Base-by-base conservation (phyloP, 1,140 invertebrate species). In the Nomia melanderi region DNA sequence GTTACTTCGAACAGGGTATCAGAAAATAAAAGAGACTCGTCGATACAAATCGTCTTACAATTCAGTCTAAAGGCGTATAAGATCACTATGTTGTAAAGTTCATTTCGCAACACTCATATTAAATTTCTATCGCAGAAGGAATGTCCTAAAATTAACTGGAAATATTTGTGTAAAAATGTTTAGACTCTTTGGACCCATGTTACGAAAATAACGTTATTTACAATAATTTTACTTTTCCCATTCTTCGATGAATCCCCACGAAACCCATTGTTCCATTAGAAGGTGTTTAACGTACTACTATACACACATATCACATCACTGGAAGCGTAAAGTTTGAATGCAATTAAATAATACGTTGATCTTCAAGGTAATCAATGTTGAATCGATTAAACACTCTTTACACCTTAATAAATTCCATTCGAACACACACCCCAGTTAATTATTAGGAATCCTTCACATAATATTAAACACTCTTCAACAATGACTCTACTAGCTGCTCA, bases 61-160 rank as follows among this genome's bases (percentile, higher is more conserved):
- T 81, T 84, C 78, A 84, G 79, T 81, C 74, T 84, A 81, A 78
- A 82, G 66, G 56, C 57, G 14, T 41, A 50, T 62, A 41, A 33
- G 41, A 63, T 69, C 29, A 69, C 41, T 69, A 39, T 27, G 14
- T 50, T 31, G 14, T 47, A 75, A 47, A 63, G 67, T 67, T 69
- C 73, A 69, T 41, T 41, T 74, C 50, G 11, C 39, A 66, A 65
- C 71, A 41, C 25, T 41, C 62, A 56, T 56, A 53, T 53, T n/a
- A 56, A 56, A 74, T 27, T 41, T 74, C 25, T 4, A 69, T 39
- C 33, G 20, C 36, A 5, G 6, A 36, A 41, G 17, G 73, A 50
- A 47, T 27, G 0, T 20, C 39, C 23, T 12, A 36, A 12, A 12
- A 76, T 76, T 60, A 59, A 76, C 65, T 36, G 31, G 20, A 64